A percentile compares a stretch with the other conserved stretches of the same genome.
phyloP scores from a whole-genome alignment of 2,113 vertebrate genomes.

The Orientallactaga bullata region DNA sequence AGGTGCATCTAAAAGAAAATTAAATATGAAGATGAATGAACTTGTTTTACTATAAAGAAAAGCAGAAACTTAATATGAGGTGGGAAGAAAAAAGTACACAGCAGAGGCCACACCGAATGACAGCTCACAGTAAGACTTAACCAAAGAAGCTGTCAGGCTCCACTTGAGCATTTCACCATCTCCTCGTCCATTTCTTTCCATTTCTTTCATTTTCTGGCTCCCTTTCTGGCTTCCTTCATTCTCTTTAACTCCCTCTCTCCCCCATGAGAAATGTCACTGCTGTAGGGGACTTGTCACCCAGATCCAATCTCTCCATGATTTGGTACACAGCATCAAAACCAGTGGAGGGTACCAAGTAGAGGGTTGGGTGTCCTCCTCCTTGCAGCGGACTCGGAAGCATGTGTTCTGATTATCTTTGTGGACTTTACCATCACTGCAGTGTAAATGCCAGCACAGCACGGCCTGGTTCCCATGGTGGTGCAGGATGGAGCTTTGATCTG shows the following conservation, averaged over 20 bases:
- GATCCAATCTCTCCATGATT: neutral
- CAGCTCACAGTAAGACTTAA: neutral
- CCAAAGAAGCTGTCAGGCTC: neutral
- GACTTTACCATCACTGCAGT: neutral
- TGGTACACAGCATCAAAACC: neutral
- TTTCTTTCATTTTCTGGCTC: neutral
- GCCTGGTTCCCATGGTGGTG: slow-evolving; percentile 29
- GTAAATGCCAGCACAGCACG: neutral
- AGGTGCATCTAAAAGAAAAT: slow-evolving; percentile 53
- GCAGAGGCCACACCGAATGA: neutral
- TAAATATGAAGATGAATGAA: neutral
- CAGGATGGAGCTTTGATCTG: slow-evolving; percentile 10
- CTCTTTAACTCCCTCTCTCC: neutral
- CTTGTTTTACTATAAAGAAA: slow-evolving; percentile 19
- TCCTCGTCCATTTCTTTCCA: neutral
- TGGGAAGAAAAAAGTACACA: neutral
- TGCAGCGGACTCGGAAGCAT: neutral
- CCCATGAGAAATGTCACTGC: neutral
- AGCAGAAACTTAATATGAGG: slow-evolving; percentile 34
- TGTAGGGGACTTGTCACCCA: neutral
- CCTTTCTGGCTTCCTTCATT: neutral
- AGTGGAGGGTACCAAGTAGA: neutral
- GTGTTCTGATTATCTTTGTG: neutral
- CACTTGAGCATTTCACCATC: too few species aligned
- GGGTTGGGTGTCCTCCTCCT: neutral